phyloP scores from a whole-genome alignment of 2,797 vertebrate species.

The Linurgus olivaceus region DNA sequence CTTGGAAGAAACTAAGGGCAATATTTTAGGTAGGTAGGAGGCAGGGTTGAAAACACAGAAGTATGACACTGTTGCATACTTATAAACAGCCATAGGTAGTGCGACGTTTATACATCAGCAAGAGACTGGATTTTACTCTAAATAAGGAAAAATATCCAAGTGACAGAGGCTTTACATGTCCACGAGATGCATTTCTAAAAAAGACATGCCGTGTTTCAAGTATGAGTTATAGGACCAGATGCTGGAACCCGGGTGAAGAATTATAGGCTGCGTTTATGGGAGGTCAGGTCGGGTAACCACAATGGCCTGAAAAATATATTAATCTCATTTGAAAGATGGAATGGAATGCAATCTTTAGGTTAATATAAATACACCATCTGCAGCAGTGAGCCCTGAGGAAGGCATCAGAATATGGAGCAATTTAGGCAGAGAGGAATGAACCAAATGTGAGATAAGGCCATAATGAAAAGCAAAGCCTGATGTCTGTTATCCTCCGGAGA shows the following conservation, averaged over 20 bases:
- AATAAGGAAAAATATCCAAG: not conserved
- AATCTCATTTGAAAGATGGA: conserved; percentile 66
- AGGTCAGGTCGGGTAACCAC: conserved; percentile 62
- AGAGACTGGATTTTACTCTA: not conserved
- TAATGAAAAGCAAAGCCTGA: not conserved
- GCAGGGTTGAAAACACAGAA: not conserved
- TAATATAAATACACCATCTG: conserved; percentile 65
- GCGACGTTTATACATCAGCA: not conserved
- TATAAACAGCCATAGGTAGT: not conserved
- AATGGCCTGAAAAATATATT: conserved; percentile 61
- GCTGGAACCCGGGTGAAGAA: conserved; percentile 41
- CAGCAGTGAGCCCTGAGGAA: conserved; percentile 33
- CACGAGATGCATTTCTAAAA: conserved; percentile 9
- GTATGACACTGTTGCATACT: not conserved
- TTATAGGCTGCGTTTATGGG: conserved; percentile 53
- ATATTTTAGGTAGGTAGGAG: not conserved
- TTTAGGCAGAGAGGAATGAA: conserved; percentile 31
- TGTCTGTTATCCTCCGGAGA: not conserved
- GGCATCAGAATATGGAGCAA: conserved; percentile 34
- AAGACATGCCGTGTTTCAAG: not conserved
- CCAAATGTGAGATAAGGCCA: not conserved
- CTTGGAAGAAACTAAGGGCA: not conserved
- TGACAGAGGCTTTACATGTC: not conserved
- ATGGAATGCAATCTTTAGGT: conserved; percentile 58
- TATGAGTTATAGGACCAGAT: conserved; percentile 50